A percentile compares a stretch with the other conserved stretches of the same genome.
phyloP scores from a whole-genome alignment of 2,113 vertebrate genomes.

The Pseudopipra pipra region DNA sequence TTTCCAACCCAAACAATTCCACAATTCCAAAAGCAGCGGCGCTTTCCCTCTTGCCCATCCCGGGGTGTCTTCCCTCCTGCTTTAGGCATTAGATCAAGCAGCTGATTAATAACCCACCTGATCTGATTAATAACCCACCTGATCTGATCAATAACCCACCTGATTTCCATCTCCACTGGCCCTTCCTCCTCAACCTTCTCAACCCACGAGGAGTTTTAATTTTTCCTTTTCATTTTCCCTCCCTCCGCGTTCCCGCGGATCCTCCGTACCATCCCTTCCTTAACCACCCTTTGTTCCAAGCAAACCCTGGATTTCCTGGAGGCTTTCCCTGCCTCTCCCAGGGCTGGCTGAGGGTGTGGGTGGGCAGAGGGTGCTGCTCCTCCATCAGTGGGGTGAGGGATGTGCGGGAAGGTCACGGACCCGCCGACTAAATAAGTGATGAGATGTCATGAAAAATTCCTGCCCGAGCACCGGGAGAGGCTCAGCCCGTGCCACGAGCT shows the following conservation, averaged over 20 bases:
- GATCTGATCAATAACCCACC: not conserved
- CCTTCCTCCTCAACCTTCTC: not conserved
- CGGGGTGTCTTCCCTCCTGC: not conserved
- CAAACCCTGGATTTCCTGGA: not conserved
- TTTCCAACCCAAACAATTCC: not conserved
- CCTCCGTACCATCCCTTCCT: fast-evolving
- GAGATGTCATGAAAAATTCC: constrained; percentile 42
- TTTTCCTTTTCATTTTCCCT: not conserved
- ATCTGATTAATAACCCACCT: not conserved
- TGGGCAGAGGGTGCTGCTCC: not conserved
- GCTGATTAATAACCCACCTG: not conserved
- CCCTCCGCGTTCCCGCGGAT: fast-evolving
- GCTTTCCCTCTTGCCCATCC: not conserved
- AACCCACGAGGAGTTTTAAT: not conserved
- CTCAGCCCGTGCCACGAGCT: not conserved
- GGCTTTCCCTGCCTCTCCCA: not conserved
- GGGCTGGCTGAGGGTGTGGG: not conserved
- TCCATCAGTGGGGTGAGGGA: not conserved
- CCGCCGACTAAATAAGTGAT: constrained; percentile 37
- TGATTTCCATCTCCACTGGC: not conserved
- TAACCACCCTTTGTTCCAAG: too few species aligned
- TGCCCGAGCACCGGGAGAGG: not conserved
- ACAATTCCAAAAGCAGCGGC: fast-evolving
- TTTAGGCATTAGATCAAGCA: not conserved
- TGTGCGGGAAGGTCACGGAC: not conserved